A percentile compares a stretch with the other conserved stretches of the same genome.
Evolutionary conservation across 2,888 invertebrate genomes (phyloP).

Genomic region (Matsumyia berberina): DNA sequence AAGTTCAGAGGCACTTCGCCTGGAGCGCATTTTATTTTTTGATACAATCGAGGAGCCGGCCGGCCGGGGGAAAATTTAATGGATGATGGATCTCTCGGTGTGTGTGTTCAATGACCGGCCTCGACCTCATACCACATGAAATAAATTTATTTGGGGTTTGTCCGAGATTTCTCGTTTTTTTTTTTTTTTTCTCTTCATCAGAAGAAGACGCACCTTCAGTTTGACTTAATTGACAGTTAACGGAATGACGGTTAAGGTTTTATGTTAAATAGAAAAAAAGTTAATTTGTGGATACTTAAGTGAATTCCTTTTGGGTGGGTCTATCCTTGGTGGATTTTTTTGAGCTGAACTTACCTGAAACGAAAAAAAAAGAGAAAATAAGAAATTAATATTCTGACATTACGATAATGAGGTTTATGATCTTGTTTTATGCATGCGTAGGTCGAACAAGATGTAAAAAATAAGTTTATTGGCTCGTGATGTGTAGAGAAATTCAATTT

Average conservation of each 20-base stretch:
- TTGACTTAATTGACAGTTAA: slow-evolving; percentile 52
- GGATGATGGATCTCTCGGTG: neutral
- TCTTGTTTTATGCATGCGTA: neutral
- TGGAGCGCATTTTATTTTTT: no score
- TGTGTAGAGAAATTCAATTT: no score
- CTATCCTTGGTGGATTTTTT: slow-evolving; percentile 14
- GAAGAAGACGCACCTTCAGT: slow-evolving; percentile 41
- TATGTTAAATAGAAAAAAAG: slow-evolving; percentile 7
- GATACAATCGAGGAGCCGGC: no score
- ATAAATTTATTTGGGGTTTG: slow-evolving; percentile 30
- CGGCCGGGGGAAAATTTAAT: neutral
- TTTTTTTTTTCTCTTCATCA: slow-evolving; percentile 5
- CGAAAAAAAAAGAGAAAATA: slow-evolving; percentile 16
- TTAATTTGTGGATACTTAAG: slow-evolving; percentile 46
- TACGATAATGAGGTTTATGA: slow-evolving; percentile 21
- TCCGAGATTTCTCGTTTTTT: slow-evolving; percentile 35
- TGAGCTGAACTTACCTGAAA: slow-evolving; percentile 54
- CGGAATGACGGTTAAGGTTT: slow-evolving; percentile 20
- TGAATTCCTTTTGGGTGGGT: slow-evolving; percentile 19
- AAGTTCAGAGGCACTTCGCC: slow-evolving; percentile 54
- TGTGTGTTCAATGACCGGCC: slow-evolving; percentile 71
- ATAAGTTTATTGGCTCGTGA: neutral
- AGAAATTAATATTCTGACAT: slow-evolving; percentile 19
- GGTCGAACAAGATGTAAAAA: slow-evolving; percentile 11
- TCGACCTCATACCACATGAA: slow-evolving; percentile 56